phyloP scores from a whole-genome alignment of 2,797 vertebrate genomes.

The Morelia viridis region DNA sequence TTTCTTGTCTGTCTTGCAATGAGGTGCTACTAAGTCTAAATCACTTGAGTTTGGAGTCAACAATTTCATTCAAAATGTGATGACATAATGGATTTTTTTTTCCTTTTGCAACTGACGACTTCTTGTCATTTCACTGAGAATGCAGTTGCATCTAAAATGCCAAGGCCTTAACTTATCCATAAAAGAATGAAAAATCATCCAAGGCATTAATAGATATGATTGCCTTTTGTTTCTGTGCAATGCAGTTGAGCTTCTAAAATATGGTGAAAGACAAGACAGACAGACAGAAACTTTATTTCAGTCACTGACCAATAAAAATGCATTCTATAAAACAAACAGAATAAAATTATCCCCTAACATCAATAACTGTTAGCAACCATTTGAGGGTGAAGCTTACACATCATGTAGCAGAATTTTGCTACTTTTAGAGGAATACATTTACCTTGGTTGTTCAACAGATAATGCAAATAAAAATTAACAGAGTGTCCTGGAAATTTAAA shows the following conservation, averaged over 20 bases:
- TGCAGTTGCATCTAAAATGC: background rate
- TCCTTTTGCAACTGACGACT: background rate
- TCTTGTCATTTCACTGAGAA: background rate
- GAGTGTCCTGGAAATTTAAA: too few species aligned
- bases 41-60: background rate
- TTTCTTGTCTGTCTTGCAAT: background rate
- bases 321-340: too few species aligned
- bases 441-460: too few species aligned
- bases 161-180: background rate
- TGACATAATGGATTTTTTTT: background rate
- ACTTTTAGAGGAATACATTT: too few species aligned
- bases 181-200: background rate
- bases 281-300: too few species aligned
- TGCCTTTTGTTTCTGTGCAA: background rate
- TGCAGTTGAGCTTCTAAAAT: background rate
- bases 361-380: too few species aligned
- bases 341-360: too few species aligned
- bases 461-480: too few species aligned
- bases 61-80: background rate
- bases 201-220: too few species aligned
- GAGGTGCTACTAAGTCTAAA: background rate
- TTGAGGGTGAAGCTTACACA: too few species aligned
- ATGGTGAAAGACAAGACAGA: background rate
- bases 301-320: too few species aligned
- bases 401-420: too few species aligned